A percentile compares a stretch with the other conserved stretches of the same genome.
Evolutionary conservation across 1,140 invertebrate species (phyloP).

Genomic region (Scylla paramamosain): DNA sequence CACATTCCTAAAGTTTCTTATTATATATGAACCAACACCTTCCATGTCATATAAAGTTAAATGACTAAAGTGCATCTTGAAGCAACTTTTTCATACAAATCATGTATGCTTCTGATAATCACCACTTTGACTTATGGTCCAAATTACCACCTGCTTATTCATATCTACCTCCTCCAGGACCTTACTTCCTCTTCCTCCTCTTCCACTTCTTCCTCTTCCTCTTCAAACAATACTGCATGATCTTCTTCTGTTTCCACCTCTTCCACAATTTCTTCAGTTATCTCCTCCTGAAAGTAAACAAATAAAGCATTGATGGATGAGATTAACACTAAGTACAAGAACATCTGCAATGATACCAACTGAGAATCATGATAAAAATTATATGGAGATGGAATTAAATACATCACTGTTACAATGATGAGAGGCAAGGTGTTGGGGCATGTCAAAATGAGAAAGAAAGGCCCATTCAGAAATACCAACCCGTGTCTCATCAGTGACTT

Average conservation of each 20-base stretch:
- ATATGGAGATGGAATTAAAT: no score
- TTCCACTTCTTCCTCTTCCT: slow-evolving; percentile 78
- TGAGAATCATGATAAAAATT: no score
- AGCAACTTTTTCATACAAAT: neutral
- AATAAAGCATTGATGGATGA: neutral
- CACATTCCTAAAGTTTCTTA: no score
- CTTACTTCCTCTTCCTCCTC: slow-evolving; percentile 78
- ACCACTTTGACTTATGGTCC: neutral
- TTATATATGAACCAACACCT: no score
- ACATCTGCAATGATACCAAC: no score
- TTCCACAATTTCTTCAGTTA: slow-evolving; percentile 78
- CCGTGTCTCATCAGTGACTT: no score
- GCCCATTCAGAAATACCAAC: no score
- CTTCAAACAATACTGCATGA: slow-evolving; percentile 78
- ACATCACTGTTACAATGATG: no score
- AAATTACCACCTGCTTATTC: neutral
- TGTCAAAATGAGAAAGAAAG: no score
- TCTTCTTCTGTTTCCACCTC: slow-evolving; percentile 79
- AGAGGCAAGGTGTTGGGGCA: no score
- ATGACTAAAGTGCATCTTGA: neutral
- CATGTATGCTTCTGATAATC: neutral
- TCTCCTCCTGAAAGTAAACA: slow-evolving; percentile 70
- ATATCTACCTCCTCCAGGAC: slow-evolving; percentile 73
- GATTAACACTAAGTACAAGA: neutral
- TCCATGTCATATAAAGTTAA: neutral